Evolutionary conservation across 1,140 invertebrate genomes (phyloP), one percentile per base, ranked within the genome.

Genomic region (Anadara kagoshimensis): DNA sequence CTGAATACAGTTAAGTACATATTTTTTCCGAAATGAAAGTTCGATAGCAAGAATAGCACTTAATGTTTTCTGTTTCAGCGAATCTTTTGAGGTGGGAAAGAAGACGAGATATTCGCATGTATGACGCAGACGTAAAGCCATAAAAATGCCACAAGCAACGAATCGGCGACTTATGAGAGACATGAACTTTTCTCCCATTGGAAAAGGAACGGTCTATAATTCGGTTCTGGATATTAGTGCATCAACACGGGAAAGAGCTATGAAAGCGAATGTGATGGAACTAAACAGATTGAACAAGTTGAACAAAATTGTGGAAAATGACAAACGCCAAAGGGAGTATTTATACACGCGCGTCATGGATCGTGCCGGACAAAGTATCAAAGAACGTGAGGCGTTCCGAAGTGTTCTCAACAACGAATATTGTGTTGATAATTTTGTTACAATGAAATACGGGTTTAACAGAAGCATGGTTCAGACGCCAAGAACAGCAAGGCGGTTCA

Each of bases 331-430:
- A 16, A 63, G 24, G 45, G 69, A 71, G 11, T 57, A 45, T 29
- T 8, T 71, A 22, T 29, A 53, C 4, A 41, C 7, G 20, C n/a
- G 43, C n/a, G 24, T 64, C n/a, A 62, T 47, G 14, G 59, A 71
- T 22, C 63, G 43, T 45, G 56, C 69, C 0, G 59, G 63, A 45
- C 63, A 45, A 44, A 56, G 36, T 22, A 59, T 71, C 5, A 24
- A 56, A 44, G 69, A 71, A 20, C 51, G 63, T 12, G 63, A 44
- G n/a, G 69, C 69, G 12, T 71, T 63, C 7, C 59, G 63, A n/a
- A 16, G 63, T 11, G 69, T 71, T 12, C 47, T 71, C 18, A 71
- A 63, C 61, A 56, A 71, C 20, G 69, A 71, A 10, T 71, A 71
- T 18, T 54, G 29, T 18, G 69, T 71, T 20, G 29, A 45, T n/a